These are phyloP conservation scores for Porphyrio hochstetteri DNA, from an alignment of 2,113 vertebrate genomes.

Conservation along the genomic window DNA sequence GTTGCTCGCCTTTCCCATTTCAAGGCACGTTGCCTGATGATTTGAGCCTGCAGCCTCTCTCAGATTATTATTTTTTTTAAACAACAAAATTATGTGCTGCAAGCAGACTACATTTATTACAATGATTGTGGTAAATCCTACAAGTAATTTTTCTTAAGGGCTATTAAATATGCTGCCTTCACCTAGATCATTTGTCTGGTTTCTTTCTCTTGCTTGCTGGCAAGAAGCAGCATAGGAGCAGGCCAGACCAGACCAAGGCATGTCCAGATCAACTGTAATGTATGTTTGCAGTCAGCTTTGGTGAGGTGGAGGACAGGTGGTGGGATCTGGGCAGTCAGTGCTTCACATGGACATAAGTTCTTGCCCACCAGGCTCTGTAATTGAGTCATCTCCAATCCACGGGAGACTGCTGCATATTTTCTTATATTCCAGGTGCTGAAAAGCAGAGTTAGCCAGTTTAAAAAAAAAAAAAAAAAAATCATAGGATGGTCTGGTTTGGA, in stretches of 20 bases:
- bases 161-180: background rate
- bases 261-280: background rate
- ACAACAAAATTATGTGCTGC: accelerated
- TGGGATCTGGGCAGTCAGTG: background rate
- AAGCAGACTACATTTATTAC: background rate
- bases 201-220: background rate
- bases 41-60: background rate
- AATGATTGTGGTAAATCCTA: background rate
- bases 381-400: background rate
- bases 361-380: background rate
- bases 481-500: no score
- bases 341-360: background rate
- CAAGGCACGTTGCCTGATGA: background rate
- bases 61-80: background rate
- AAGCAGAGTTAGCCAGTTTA: background rate
- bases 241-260: background rate
- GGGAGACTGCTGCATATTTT: background rate
- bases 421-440: background rate
- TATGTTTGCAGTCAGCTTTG: background rate
- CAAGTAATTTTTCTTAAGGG: background rate
- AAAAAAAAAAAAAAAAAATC: background rate
- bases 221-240: background rate
- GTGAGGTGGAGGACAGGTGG: background rate
- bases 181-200: background rate
- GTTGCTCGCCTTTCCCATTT: background rate